Evolutionary conservation across 1,140 invertebrate genomes (phyloP).

Genomic region (Aphidius gifuensis): DNA sequence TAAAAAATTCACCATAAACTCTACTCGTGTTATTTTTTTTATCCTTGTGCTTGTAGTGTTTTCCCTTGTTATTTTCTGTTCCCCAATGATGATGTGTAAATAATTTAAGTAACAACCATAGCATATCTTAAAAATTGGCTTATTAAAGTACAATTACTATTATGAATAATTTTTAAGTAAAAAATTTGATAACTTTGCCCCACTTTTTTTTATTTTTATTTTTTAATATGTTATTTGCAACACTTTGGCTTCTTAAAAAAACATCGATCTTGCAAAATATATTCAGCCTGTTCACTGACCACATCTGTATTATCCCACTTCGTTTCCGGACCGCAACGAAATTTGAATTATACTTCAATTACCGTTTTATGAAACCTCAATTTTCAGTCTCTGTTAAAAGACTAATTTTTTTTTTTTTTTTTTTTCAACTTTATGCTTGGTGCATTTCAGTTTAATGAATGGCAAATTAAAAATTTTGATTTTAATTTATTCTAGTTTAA

Average conservation of each 20-base stretch:
- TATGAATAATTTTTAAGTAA: no score
- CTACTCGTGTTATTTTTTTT: neutral
- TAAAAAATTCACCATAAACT: conserved; percentile 11
- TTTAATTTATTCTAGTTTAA: no score
- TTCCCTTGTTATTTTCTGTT: neutral
- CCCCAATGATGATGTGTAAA: neutral
- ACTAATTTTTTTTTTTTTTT: neutral
- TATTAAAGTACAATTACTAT: no score
- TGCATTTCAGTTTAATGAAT: neutral
- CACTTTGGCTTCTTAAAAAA: conserved; percentile 9
- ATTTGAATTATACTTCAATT: conserved; percentile 13
- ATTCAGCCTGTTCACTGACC: conserved; percentile 31
- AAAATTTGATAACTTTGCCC: no score
- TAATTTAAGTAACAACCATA: no score
- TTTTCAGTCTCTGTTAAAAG: neutral
- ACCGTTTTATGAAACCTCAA: conserved; percentile 11
- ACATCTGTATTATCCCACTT: conserved; percentile 33
- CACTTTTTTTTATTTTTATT: no score
- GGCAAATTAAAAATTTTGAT: no score
- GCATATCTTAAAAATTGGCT: no score
- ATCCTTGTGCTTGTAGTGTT: neutral
- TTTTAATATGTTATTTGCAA: neutral
- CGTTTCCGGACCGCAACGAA: conserved; percentile 31
- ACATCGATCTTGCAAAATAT: conserved; percentile 27
- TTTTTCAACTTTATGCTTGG: neutral